These are phyloP conservation scores for Gryllus longicercus DNA, from an alignment of 2,888 invertebrate species.

Conservation along the genomic window DNA sequence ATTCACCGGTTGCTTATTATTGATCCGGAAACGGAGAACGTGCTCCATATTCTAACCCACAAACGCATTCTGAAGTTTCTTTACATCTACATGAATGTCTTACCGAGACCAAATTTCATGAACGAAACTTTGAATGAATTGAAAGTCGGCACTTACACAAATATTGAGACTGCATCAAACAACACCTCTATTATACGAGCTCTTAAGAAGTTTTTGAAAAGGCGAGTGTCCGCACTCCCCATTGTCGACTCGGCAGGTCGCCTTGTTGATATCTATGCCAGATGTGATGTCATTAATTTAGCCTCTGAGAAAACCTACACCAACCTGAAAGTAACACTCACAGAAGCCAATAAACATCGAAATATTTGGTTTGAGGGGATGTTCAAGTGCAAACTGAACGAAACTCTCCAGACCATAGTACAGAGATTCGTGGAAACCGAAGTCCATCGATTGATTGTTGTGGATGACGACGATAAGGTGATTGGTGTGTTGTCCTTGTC, in stretches of 20 bases:
- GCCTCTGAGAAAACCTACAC: conserved; percentile 98
- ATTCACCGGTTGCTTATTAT: conserved; percentile 98
- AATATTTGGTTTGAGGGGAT: conserved; percentile 98
- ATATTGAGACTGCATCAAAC: conserved; percentile 88
- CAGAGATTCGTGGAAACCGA: conserved; percentile 94
- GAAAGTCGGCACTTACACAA: conserved; percentile 81
- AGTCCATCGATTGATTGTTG: conserved; percentile 93
- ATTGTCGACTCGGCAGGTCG: conserved; percentile 83
- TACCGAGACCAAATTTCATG: conserved; percentile 88
- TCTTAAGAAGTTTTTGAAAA: conserved; percentile 89
- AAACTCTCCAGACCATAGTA: conserved; percentile 85
- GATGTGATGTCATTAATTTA: conserved; percentile 98
- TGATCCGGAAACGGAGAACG: conserved; percentile 91
- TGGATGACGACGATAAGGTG: conserved; percentile 86
- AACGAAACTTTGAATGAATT: conserved; percentile 78
- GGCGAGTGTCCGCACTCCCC: conserved; percentile 92
- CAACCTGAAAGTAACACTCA: conserved; percentile 88
- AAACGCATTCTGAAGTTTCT: conserved; percentile 96
- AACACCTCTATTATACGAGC: conserved; percentile 92
- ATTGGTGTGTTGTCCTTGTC: conserved; percentile 94
- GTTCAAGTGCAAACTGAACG: conserved; percentile 86
- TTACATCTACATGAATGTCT: conserved; percentile 91
- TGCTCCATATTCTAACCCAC: conserved; percentile 96
- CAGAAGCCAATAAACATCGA: conserved; percentile 88
- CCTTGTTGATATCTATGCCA: conserved; percentile 95